These are phyloP conservation scores for Acrobasis repandana DNA, from an alignment of 2,888 invertebrate species.

Conservation along the genomic window DNA sequence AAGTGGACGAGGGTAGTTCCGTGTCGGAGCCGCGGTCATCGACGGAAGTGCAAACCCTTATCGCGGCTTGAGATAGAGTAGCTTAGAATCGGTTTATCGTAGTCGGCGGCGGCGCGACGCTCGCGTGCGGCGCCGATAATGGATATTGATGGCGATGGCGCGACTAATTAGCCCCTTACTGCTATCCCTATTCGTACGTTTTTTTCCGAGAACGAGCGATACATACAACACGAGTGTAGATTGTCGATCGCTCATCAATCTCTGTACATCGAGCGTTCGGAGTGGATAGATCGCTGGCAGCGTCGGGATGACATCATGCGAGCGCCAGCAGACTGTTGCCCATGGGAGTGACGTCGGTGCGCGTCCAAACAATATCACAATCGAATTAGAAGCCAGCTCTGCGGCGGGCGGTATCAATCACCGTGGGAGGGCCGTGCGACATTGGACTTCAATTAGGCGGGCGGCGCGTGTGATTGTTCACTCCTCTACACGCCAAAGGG, in stretches of 20 bases:
- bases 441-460: constrained; percentile 82
- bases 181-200: constrained; percentile 49
- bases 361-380: constrained; percentile 74
- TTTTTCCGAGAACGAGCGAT: constrained; percentile 50
- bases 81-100: constrained; percentile 29
- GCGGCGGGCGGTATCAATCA: constrained; percentile 77
- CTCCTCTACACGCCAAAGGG: constrained; percentile 72
- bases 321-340: constrained; percentile 52
- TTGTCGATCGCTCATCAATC: constrained; percentile 55
- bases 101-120: constrained; percentile 43
- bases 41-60: constrained; percentile 68
- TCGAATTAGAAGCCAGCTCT: constrained; percentile 72
- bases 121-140: constrained; percentile 81
- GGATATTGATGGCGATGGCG: constrained; percentile 80
- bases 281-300: constrained; percentile 49
- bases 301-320: constrained; percentile 57
- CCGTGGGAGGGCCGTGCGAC: constrained; percentile 78
- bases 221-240: constrained; percentile 44
- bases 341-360: constrained; percentile 58
- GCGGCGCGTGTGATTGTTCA: constrained; percentile 77
- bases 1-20: constrained; percentile 34
- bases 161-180: constrained; percentile 74
- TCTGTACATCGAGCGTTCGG: constrained; percentile 55
- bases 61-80: constrained; percentile 53
- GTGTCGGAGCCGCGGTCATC: constrained; percentile 41